Percentiles rank a stretch among this genome's conserved stretches.
Evolutionary conservation across 2,113 vertebrate species (phyloP).

Genomic region (Numida meleagris): DNA sequence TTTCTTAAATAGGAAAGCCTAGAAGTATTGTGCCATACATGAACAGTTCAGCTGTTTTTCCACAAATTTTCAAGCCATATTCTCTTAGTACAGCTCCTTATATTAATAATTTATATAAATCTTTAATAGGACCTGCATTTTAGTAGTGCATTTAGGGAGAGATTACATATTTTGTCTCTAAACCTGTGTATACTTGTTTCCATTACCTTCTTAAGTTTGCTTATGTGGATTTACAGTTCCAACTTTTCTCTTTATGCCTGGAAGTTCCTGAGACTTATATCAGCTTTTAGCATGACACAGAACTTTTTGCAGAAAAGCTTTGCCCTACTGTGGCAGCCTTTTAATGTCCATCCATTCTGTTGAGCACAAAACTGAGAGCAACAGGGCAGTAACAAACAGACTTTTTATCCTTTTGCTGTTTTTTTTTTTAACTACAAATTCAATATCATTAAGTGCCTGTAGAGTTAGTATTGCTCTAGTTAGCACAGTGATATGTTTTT

Average conservation of each 20-base stretch:
- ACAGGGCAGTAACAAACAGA: neutral
- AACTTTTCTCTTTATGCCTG: neutral
- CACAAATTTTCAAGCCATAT: neutral
- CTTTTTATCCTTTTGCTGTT: neutral
- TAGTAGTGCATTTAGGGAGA: neutral
- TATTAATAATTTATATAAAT: neutral
- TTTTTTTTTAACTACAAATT: neutral
- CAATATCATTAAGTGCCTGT: neutral
- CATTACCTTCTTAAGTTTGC: neutral
- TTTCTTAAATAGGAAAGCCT: neutral
- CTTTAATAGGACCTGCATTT: neutral
- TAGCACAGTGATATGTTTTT: neutral
- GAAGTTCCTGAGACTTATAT: neutral
- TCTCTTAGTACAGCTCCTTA: neutral
- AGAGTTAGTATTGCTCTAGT: neutral
- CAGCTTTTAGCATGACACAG: neutral
- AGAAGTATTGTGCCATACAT: neutral
- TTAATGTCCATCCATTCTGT: neutral
- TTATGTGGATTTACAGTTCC: accelerated
- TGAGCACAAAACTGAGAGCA: neutral
- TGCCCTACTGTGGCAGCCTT: neutral
- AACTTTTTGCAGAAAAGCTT: neutral
- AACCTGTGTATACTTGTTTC: neutral
- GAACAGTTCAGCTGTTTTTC: neutral
- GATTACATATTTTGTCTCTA: neutral